phyloP scores from a whole-genome alignment of 2,888 invertebrate genomes.

The Griposia aprilina region DNA sequence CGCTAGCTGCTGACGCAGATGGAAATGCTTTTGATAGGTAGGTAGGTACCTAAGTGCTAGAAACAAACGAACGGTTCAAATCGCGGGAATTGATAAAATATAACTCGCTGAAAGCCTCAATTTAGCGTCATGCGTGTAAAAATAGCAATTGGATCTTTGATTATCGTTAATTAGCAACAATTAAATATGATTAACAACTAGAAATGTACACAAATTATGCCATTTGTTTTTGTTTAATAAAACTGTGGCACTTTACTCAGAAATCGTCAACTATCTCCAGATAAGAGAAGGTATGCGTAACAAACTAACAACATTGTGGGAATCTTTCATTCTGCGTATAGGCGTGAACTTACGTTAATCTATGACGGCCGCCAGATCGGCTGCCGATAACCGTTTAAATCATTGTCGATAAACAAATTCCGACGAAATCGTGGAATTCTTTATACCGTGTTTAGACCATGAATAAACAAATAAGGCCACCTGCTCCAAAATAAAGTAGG shows the following conservation, averaged over 20 bases:
- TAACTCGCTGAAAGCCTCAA: background rate
- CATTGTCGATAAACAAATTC: slow-evolving; percentile 69
- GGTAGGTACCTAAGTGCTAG: slow-evolving; percentile 28
- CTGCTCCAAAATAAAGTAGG: slow-evolving; percentile 72
- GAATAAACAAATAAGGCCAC: slow-evolving; percentile 81
- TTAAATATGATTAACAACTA: slow-evolving; percentile 31
- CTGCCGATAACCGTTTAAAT: slow-evolving; percentile 47
- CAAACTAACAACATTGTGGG: slow-evolving; percentile 1
- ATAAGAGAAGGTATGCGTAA: slow-evolving; percentile 19
- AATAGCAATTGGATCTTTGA: slow-evolving; percentile 8
- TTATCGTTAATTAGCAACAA: slow-evolving; percentile 14
- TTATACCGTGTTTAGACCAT: slow-evolving; percentile 74
- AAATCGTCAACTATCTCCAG: background rate
- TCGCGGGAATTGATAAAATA: slow-evolving; percentile 15
- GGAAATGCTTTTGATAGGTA: slow-evolving; percentile 57
- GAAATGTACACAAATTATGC: background rate
- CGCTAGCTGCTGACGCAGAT: slow-evolving; percentile 60
- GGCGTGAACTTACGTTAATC: slow-evolving; percentile 24
- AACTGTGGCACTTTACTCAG: slow-evolving; percentile 1
- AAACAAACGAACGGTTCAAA: slow-evolving; percentile 32
- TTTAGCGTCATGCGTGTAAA: slow-evolving; percentile 2
- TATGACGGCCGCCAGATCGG: slow-evolving; percentile 22
- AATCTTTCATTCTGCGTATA: slow-evolving; percentile 26
- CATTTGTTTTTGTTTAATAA: slow-evolving; percentile 27
- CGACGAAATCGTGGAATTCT: slow-evolving; percentile 69